Evolutionary conservation across 2,888 invertebrate species (phyloP), one percentile per base, ranked within the genome.

Genomic region (Siphlonurus alternatus): DNA sequence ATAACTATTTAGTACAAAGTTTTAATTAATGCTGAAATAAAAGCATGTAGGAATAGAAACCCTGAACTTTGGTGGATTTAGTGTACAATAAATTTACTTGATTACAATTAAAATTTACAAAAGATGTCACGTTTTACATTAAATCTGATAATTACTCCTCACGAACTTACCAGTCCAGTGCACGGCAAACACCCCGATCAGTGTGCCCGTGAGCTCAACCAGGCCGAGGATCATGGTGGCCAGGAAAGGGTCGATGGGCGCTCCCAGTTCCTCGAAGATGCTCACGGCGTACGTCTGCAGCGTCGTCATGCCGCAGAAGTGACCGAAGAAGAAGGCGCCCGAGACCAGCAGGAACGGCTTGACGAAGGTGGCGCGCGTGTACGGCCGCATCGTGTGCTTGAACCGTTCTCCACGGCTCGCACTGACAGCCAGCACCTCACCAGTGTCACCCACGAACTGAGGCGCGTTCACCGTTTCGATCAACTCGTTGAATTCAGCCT

Each of bases 161-260:
- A n/a, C n/a, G n/a, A n/a, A n/a, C n/a, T 89, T 90, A 1, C 90
- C 90, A 0, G 83, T 81, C 69, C 83, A 84, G 69, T 86, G 87
- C 0, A 90, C 85, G 3, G 85, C 75, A 2, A 80, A 64, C 0
- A 88, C 86, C 69, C 88, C 88, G 3, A 82, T 67, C 2, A 83
- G 73, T 0, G 86, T 82, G 0, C 88, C 88, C 1, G 65, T 65
- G 62, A 90, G 76, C 74, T 89, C 86, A 1, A 85, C 80, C 15
- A 71, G 74, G 0, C 89, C 90, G 24, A 90, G 76, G 25, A 87
- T 76, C 53, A 88, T 80, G 0, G 89, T 87, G 0, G 89, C 88
- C 66, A 84, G 82, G 74, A 88, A 89, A 71, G 86, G 84, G 71
- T 89, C 83, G 66, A 90, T 81, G 0, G 90, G 89, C 0, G 87